Evolutionary conservation across 1,140 invertebrate genomes (phyloP), one percentile per base, ranked within the genome.

Genomic region (Lucilia cuprina): DNA sequence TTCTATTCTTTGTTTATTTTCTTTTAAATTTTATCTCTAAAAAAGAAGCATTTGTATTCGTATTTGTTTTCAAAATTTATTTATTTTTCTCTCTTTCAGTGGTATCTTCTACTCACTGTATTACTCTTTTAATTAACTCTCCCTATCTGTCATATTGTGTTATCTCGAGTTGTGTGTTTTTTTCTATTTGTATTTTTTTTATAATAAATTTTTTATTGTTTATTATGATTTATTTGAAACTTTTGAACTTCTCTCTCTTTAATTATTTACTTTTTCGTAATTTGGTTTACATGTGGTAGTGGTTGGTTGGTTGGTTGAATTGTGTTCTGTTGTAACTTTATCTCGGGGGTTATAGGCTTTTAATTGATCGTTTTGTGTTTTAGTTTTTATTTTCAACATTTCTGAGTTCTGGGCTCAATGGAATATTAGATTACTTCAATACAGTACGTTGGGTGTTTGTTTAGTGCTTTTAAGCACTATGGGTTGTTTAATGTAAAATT

Each of bases 151-250:
- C 9, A 21, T 70, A 7, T n/a, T 60, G 55, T 17, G 19, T 70
- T 70, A 21, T 70, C 65, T 10, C 17, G 7, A 70, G 19, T 21
- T 70, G n/a, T 70, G 21, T 70, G 1, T 70, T 70, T 70, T 21
- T 70, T 70, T 70, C 47, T 65, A 70, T 30, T 78, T 82, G 85
- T 84, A 9, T 41, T 84, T 74, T 83, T 86, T 82, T 55, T 55
- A n/a, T n/a, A 82, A 25, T 41, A 10, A 41, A 41, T 41, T 12
- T 74, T 74, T 25, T 21, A 74, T 60, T 80, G 77, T 84, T 78
- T 82, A 83, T 80, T 80, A 84, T 85, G 83, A 85, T 86, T 82
- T 86, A 85, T 82, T 83, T 85, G 84, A 75, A 82, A 83, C 85
- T 84, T 89, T 86, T 86, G 77, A 80, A 80, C 77, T 80, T 80